These are phyloP conservation scores for Dryocosmus kuriphilus DNA, from an alignment of 2,888 invertebrate genomes.

Conservation along the genomic window DNA sequence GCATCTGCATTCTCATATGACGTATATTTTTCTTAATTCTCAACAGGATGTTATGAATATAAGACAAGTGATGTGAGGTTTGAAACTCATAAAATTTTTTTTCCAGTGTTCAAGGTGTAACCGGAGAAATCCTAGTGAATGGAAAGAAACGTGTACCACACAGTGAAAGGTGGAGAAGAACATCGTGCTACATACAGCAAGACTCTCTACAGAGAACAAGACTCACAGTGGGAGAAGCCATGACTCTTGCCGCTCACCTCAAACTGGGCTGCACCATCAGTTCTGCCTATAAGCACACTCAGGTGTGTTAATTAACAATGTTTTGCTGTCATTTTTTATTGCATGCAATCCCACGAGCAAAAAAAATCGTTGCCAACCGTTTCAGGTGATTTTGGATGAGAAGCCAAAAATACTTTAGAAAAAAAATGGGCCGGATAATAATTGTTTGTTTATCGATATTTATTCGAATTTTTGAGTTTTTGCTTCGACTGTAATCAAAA, in stretches of 20 bases:
- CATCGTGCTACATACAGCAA: constrained; percentile 93
- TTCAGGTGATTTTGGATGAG: too few species aligned
- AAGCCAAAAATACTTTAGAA: too few species aligned
- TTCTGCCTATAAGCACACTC: constrained; percentile 83
- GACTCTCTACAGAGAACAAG: constrained; percentile 87
- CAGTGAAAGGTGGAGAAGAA: constrained; percentile 84
- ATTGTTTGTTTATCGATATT: too few species aligned
- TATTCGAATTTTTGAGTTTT: too few species aligned
- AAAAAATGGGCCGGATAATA: too few species aligned
- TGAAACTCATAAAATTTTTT: neutral
- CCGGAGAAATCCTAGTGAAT: constrained; percentile 86
- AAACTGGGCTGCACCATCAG: constrained; percentile 87
- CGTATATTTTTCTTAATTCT: neutral
- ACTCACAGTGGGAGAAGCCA: constrained; percentile 89
- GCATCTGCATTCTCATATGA: neutral
- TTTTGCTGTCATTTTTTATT: neutral
- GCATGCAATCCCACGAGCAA: neutral
- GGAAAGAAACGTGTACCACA: constrained; percentile 80
- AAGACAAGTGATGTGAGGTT: neutral
- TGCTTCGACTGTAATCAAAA: too few species aligned
- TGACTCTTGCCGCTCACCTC: constrained; percentile 89
- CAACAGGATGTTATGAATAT: neutral
- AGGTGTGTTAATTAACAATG: constrained; percentile 78
- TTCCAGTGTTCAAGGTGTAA: constrained; percentile 84
- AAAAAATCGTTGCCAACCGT: neutral